Evolutionary conservation across 1,140 invertebrate genomes (phyloP).

Genomic region (Cotesia typhae): DNA sequence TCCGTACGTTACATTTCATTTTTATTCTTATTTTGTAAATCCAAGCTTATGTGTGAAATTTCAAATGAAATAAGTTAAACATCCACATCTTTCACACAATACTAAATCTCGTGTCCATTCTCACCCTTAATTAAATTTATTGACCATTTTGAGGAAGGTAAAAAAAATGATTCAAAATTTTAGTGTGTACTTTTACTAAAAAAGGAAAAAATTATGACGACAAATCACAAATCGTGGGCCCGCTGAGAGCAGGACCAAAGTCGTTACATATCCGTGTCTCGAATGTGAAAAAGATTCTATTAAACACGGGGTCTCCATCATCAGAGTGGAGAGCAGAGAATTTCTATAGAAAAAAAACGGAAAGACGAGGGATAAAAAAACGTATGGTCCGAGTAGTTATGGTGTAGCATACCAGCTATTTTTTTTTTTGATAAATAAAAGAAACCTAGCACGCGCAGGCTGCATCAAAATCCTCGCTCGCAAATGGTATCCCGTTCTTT

Average conservation of each 20-base stretch:
- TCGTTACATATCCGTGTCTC: slow-evolving; percentile 29
- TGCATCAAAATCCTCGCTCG: slow-evolving; percentile 32
- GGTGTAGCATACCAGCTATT: neutral
- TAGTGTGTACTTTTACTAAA: neutral
- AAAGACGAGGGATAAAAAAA: slow-evolving; percentile 44
- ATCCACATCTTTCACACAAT: neutral
- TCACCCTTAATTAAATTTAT: slow-evolving; percentile 16
- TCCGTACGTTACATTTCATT: neutral
- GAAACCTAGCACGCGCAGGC: slow-evolving; percentile 33
- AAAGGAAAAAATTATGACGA: slow-evolving; percentile 17
- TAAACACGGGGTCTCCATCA: slow-evolving; percentile 32
- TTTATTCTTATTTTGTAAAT: neutral
- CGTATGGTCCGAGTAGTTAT: slow-evolving; percentile 38
- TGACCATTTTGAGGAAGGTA: neutral
- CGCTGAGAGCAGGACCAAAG: slow-evolving; percentile 26
- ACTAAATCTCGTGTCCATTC: neutral
- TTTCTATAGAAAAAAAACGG: slow-evolving; percentile 43
- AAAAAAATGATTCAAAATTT: neutral
- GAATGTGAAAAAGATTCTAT: slow-evolving; percentile 37
- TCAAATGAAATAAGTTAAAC: no score
- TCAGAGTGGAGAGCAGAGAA: slow-evolving; percentile 30
- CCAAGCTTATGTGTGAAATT: no score
- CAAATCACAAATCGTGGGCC: neutral
- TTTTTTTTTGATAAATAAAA: no score
- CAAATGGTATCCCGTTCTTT: slow-evolving; percentile 16